Conservation (phyloP, 2,797 vertebrate species). For the Bovichtus variegatus region DNA sequence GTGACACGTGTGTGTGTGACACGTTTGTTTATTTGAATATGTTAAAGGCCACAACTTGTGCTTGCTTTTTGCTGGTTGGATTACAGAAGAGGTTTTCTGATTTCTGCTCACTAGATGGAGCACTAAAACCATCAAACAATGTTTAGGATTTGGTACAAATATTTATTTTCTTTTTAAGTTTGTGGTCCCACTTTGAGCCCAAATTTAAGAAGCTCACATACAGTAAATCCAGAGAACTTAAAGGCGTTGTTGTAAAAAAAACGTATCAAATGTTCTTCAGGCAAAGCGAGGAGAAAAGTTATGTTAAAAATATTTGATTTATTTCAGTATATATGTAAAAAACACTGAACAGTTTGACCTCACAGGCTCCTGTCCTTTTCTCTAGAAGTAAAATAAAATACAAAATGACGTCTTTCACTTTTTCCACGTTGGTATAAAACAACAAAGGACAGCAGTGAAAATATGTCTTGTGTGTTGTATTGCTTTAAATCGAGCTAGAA, state of each 20-base stretch:
- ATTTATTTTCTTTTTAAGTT: background rate
- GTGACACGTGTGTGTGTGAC: constrained; percentile 8
- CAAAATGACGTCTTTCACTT: too few species aligned
- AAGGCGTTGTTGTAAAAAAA: background rate
- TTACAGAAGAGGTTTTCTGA: background rate
- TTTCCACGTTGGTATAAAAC: too few species aligned
- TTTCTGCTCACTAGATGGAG: constrained; percentile 57
- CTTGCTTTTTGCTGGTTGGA: background rate
- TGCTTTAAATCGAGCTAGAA: too few species aligned
- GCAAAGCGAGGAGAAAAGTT: too few species aligned
- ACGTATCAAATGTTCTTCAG: background rate
- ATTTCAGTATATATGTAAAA: too few species aligned
- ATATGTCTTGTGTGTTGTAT: too few species aligned
- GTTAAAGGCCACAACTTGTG: background rate
- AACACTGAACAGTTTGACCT: too few species aligned
- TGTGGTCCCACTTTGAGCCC: background rate
- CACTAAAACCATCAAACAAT: background rate
- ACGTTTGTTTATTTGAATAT: background rate
- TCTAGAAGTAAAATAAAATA: too few species aligned
- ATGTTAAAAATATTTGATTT: too few species aligned
- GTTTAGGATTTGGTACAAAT: background rate
- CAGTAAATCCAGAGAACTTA: too few species aligned
- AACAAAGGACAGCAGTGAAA: too few species aligned
- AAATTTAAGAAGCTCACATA: background rate
- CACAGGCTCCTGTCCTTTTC: background rate